A percentile compares a stretch with the other conserved stretches of the same genome.
phyloP scores from a whole-genome alignment of 1,140 invertebrate genomes.

The Mamestra configurata region DNA sequence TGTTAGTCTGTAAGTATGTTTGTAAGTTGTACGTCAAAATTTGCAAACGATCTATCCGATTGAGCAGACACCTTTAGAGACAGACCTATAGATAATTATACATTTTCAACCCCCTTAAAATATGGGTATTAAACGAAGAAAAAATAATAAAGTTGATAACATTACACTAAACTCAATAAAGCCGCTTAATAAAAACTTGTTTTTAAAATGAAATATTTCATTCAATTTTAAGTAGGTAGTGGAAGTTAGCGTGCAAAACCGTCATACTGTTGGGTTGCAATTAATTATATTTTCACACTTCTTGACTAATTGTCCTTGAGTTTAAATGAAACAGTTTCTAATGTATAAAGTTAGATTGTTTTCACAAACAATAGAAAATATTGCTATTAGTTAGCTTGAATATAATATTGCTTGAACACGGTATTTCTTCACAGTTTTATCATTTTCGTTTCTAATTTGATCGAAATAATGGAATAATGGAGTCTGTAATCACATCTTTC shows the following conservation, averaged over 20 bases:
- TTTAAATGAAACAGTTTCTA: slow-evolving; percentile 31
- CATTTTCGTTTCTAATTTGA: neutral
- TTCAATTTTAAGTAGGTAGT: neutral
- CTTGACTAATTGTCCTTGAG: slow-evolving; percentile 33
- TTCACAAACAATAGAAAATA: slow-evolving; percentile 20
- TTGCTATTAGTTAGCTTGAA: neutral
- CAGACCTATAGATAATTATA: too few relatives aligned
- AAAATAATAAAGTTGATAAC: too few relatives aligned
- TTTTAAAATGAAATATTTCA: too few relatives aligned
- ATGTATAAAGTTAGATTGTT: slow-evolving; percentile 12
- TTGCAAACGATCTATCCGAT: too few relatives aligned
- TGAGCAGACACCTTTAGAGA: too few relatives aligned
- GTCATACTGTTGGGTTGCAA: neutral
- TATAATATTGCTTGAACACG: neutral
- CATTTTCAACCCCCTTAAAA: too few relatives aligned
- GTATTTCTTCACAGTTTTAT: neutral
- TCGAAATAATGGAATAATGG: neutral
- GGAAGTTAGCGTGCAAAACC: neutral
- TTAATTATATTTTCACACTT: slow-evolving; percentile 30
- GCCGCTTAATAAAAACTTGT: too few relatives aligned
- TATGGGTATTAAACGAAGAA: too few relatives aligned
- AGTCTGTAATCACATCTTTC: neutral
- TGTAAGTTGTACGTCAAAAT: too few relatives aligned
- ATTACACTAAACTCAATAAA: too few relatives aligned
- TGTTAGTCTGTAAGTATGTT: too few relatives aligned